Percentiles rank a stretch among this genome's conserved stretches.
Evolutionary conservation across 2,113 vertebrate species (phyloP).

Genomic region (Clarias gariepinus): DNA sequence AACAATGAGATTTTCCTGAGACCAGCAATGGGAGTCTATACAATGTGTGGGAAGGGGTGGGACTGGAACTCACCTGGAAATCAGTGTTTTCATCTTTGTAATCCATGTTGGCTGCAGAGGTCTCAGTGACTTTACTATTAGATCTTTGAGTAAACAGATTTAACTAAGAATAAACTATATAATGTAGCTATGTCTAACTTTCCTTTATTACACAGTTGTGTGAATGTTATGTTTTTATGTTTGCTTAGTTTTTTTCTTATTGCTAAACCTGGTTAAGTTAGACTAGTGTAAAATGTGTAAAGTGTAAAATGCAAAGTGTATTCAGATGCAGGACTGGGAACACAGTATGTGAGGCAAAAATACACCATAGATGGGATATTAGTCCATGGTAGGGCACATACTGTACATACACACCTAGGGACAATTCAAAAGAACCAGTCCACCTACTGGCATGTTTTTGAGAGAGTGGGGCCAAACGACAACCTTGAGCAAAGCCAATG

Average conservation of each 20-base stretch:
- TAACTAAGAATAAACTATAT: background rate
- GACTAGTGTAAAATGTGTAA: too few relatives aligned
- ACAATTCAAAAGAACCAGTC: background rate
- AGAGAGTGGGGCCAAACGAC: background rate
- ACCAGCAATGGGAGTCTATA: background rate
- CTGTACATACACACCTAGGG: background rate
- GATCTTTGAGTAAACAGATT: background rate
- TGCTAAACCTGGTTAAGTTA: background rate
- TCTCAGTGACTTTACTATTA: background rate
- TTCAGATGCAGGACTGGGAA: background rate
- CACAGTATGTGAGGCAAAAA: background rate
- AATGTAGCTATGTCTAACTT: background rate
- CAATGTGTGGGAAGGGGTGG: background rate
- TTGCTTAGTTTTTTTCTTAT: background rate
- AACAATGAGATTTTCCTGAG: background rate
- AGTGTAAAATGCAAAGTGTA: background rate
- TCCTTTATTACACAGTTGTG: background rate
- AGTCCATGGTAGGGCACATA: background rate
- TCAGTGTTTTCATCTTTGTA: background rate
- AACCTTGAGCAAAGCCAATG: background rate
- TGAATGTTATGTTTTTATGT: background rate
- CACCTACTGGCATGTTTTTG: background rate
- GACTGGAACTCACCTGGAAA: background rate
- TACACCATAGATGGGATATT: background rate
- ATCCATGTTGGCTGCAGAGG: background rate